phyloP scores from a whole-genome alignment of 2,888 invertebrate genomes.

The Phaedon cochleariae region DNA sequence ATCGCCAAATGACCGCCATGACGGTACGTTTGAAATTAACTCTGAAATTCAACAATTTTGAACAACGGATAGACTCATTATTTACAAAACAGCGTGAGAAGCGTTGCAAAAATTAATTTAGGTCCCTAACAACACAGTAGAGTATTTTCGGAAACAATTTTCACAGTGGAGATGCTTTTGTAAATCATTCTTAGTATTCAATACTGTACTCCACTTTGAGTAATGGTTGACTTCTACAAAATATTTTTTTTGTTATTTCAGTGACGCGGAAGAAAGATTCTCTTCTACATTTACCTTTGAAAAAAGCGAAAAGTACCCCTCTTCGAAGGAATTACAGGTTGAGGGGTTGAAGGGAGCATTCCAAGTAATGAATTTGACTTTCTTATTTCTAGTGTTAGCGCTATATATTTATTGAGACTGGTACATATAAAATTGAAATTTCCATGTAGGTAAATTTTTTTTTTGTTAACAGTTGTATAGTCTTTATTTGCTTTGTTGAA shows the following conservation, averaged over 20 bases:
- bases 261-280: conserved; percentile 28
- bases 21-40: too few species aligned
- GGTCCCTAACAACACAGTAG: too few species aligned
- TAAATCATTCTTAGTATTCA: too few species aligned
- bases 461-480: conserved; percentile 9
- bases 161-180: too few species aligned
- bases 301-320: conserved; percentile 41
- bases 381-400: conserved; percentile 21
- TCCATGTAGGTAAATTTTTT: background rate
- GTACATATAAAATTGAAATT: conserved; percentile 9
- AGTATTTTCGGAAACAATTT: too few species aligned
- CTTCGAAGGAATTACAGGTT: conserved; percentile 50
- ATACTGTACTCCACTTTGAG: too few species aligned
- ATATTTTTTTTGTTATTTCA: conserved; percentile 20
- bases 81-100: too few species aligned
- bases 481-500: background rate
- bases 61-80: too few species aligned
- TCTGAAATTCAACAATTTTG: too few species aligned
- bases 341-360: conserved; percentile 46
- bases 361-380: conserved; percentile 28
- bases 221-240: too few species aligned
- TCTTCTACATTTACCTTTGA: conserved; percentile 20
- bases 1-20: too few species aligned
- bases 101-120: too few species aligned
- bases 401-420: conserved; percentile 17